Base-by-base conservation (phyloP, 2,113 vertebrate genomes). In the Elanus axillaris region DNA sequence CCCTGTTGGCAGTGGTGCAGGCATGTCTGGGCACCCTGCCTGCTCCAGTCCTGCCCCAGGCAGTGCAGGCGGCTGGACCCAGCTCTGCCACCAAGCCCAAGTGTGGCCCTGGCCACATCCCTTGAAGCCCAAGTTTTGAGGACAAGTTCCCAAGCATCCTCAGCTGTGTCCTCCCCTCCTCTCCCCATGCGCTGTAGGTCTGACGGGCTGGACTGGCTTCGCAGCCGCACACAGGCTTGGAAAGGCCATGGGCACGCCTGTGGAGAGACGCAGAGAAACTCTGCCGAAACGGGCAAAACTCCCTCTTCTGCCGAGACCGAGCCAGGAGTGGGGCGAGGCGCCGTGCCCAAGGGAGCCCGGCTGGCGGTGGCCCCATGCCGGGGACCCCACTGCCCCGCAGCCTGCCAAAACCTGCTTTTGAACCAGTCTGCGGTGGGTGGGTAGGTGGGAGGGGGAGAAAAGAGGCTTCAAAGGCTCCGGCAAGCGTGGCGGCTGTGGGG, bases 201-300 rank as follows among this genome's bases (percentile, higher is more conserved):
- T 90, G 96, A 94, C 81, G 88, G 71, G 96, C 96, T 56, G 90
- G 96, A 92, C 96, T 58, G 73, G 94, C 96, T 95, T 84, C 79
- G 6, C 95, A 74, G 95, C 89, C 13, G 1, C 36, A 13, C n/a
- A 38, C 83, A 1, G 1, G 10, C 80, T 91, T 66, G 85, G 81
- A 43, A 52, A 16, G 69, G 66, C 93, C 26, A 23, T 63, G 87
- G 90, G 86, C 88, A 68, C 42, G 78, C 96, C 95, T 60, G 87
- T 38, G 32, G 90, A 94, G 90, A 87, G 81, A 82, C 66, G 77
- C 89, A 1, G 59, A 56, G 92, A 82, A 94, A 66, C 78, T 59
- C 78, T 62, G 72, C 94, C 42, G 63, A 82, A 86, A 82, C n/a
- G 81, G 95, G 93, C 94, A 88, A 80, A 93, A 76, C 93, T 94